A percentile compares a stretch with the other conserved stretches of the same genome.
Evolutionary conservation across 2,797 vertebrate genomes (phyloP).

Genomic region (Bufotes viridis): DNA sequence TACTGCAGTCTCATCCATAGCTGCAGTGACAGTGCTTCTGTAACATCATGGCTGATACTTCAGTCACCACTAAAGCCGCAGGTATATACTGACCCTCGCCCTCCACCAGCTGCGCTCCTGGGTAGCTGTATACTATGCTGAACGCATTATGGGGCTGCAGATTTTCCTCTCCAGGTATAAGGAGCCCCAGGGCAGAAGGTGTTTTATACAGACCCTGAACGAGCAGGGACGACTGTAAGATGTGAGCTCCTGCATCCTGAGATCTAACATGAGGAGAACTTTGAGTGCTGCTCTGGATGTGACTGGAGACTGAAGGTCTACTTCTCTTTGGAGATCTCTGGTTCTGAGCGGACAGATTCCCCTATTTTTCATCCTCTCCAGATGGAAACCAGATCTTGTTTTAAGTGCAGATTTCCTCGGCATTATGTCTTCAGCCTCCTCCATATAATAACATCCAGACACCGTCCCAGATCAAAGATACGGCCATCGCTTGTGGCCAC

Average conservation of each 20-base stretch:
- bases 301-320: background rate
- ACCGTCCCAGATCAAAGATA: constrained; percentile 13
- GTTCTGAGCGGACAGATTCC: background rate
- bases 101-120: too few relatives aligned
- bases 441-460: constrained; percentile 23
- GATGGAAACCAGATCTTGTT: constrained; percentile 41
- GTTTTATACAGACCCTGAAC: background rate
- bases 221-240: too few relatives aligned
- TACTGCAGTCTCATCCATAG: too few relatives aligned
- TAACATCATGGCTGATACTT: too few relatives aligned
- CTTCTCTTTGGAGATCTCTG: background rate
- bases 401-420: constrained; percentile 43
- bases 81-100: too few relatives aligned
- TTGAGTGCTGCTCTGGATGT: background rate
- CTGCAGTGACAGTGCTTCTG: too few relatives aligned
- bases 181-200: background rate
- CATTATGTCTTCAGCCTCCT: constrained; percentile 1
- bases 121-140: too few relatives aligned
- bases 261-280: background rate
- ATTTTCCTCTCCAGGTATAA: background rate
- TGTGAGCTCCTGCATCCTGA: too few relatives aligned
- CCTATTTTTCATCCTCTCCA: background rate
- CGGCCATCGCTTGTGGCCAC: background rate
- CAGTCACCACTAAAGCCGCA: too few relatives aligned
- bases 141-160: too few relatives aligned